Evolutionary conservation across 2,113 vertebrate genomes (phyloP).

Genomic region (Apodemus sylvaticus): DNA sequence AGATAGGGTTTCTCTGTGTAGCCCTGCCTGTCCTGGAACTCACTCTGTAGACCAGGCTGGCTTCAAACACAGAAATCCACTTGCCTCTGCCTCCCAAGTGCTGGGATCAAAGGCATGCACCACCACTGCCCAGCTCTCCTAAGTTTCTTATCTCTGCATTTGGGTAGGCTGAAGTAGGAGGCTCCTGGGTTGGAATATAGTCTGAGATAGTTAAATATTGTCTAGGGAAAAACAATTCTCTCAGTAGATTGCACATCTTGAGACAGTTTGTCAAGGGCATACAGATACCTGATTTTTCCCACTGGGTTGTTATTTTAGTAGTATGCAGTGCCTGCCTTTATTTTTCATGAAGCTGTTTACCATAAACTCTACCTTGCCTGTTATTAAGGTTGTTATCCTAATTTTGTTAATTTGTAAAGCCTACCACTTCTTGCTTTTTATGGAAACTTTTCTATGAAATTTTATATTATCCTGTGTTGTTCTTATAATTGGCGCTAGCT

Average conservation of each 20-base stretch:
- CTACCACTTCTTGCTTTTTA: neutral
- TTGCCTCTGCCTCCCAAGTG: too few species aligned
- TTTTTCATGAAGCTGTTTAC: neutral
- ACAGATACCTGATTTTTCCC: neutral
- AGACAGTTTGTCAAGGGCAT: neutral
- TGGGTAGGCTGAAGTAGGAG: neutral
- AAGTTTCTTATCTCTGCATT: neutral
- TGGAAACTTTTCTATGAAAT: neutral
- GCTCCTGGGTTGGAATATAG: neutral
- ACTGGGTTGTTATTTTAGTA: neutral
- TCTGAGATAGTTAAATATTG: neutral
- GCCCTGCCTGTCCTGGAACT: too few species aligned
- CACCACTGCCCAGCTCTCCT: too few species aligned
- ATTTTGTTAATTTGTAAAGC: neutral
- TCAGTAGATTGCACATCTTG: too few species aligned
- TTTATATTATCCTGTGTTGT: neutral
- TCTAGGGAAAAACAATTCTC: neutral
- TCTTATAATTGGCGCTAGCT: neutral
- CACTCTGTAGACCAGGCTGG: too few species aligned
- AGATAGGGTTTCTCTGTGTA: too few species aligned
- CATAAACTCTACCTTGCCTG: neutral
- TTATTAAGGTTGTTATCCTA: neutral
- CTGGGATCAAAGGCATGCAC: too few species aligned
- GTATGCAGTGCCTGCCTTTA: neutral
- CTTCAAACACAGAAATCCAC: too few species aligned